Evolutionary conservation across 2,888 invertebrate genomes (phyloP), one percentile per base, ranked within the genome.

Genomic region (Cataglyphis albicans): DNA sequence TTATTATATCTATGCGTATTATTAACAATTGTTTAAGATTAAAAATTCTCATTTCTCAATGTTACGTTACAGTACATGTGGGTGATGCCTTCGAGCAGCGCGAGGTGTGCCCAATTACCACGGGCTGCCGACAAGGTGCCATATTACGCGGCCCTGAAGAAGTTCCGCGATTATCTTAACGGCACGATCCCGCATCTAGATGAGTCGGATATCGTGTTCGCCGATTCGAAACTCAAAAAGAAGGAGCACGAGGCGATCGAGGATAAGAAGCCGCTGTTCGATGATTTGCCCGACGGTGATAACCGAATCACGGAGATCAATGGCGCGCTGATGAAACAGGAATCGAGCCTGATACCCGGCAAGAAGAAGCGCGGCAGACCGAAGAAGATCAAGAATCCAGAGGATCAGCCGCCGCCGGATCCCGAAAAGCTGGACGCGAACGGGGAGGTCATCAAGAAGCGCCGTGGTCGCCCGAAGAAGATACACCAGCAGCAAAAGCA

Each of bases 21-120:
- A n/a, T 52, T n/a, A n/a, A 52, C 7, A 29, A 41, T 12, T 2
- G 1, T 2, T 4, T 21, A 35, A 7, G 1, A 9, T 21, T 48
- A 2, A 59, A 67, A 55, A 25, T 52, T 29, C 25, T 65, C 6
- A 44, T 9, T 4, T 12, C 25, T 64, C 18, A 29, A 67, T 55
- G 21, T 76, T 76, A 12, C 25, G 32, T 96, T 95, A 18, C 96
- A 99, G 99, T 97, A 98, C 95, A 98, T 99, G 96, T 99, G 98
- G 98, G 99, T 99, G 94, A 99, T 99, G 99, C 99, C 99, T 88
- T 99, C 99, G 78, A 99, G 99, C 73, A 99, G 98, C 93, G 99
- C 99, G 72, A 96, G 99, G 75, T 99, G 99, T 95, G 98, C 99
- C 57, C 99, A 99, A 95, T 96, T 99, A 90, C 99, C 99, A n/a